phyloP scores from a whole-genome alignment of 1,140 invertebrate species.

The Drosophila seguyi region DNA sequence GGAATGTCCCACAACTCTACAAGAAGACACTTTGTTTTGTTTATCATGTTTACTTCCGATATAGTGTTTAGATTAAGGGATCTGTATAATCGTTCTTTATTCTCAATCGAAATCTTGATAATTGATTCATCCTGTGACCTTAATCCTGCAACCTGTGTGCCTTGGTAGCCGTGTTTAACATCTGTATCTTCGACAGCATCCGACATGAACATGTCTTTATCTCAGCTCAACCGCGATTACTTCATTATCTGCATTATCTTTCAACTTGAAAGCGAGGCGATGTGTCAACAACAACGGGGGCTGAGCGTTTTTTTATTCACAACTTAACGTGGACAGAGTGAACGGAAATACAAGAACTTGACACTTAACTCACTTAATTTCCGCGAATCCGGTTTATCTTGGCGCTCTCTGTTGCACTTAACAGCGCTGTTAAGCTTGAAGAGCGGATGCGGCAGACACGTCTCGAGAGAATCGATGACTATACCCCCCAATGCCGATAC shows the following conservation, averaged over 20 bases:
- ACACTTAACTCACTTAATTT: conserved; percentile 40
- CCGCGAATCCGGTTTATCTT: conserved; percentile 65
- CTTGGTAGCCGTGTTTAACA: neutral
- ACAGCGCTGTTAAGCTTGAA: conserved; percentile 7
- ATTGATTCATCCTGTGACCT: neutral
- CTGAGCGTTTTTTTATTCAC: conserved; percentile 10
- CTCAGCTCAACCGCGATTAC: conserved; percentile 5
- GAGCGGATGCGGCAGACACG: conserved; percentile 17
- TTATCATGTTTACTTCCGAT: neutral
- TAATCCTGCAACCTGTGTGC: neutral
- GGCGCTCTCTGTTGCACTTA: neutral
- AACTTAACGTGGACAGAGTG: conserved; percentile 22
- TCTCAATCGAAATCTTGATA: neutral
- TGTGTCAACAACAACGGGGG: conserved; percentile 33
- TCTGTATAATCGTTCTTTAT: neutral
- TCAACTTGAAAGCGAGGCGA: neutral
- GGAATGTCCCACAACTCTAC: neutral
- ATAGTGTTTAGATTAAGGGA: neutral
- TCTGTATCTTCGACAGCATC: neutral
- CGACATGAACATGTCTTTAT: neutral
- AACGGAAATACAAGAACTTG: conserved; percentile 47
- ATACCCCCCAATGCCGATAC: neutral
- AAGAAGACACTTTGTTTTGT: neutral
- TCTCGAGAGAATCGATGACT: conserved; percentile 6
- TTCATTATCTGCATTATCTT: conserved; percentile 11